Base-by-base conservation (phyloP, 2,888 invertebrate genomes). In the Andrena minutula region DNA sequence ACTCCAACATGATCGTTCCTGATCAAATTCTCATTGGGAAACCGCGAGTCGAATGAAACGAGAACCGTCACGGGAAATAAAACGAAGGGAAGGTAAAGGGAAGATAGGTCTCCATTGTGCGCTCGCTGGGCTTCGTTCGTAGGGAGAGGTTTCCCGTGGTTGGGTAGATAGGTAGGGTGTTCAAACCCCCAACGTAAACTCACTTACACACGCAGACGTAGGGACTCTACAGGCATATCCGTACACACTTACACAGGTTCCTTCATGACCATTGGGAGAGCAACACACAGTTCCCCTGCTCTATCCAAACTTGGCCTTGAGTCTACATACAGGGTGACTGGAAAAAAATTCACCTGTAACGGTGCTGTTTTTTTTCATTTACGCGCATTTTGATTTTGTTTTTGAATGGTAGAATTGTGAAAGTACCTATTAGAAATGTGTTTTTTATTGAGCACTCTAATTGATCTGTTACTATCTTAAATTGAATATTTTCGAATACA, bases 301-400 rank as follows among this genome's bases (percentile, higher is more conserved):
- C 68, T 68, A 60, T 75, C 69, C 65, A 64, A 79, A 56, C 65
- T 75, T 88, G 86, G 84, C 89, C 84, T 88, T 88, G 86, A 47
- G 28, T 47, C 28, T 16, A 7, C 80, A 69, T 86, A 86, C 60
- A 63, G 75, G 79, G 84, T 82, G 85, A 53, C 61, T 77, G 60
- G 56, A 30, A 51, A 71, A 74, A 74, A 64, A 81, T 68, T 83
- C 65, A 8, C 3, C 35, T 35, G 35, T 10, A 35, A 35, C 35
- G 35, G 10, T 12, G 41, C 41, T 12, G 16, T 41, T 41, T 41
- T 4, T 4, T 5, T 16, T 16, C 12, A 16, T 41, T 41, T 41
- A 16, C 41, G 12, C 0, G 41, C 16, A 12, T 41, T 12, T 12
- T 41, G 41, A 41, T 41, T 5, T 4, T 41, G 16, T 16, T 41